A percentile compares a stretch with the other conserved stretches of the same genome.
These are phyloP conservation scores for Agrochola circellaris DNA, from an alignment of 2,888 invertebrate species.

Conservation along the genomic window DNA sequence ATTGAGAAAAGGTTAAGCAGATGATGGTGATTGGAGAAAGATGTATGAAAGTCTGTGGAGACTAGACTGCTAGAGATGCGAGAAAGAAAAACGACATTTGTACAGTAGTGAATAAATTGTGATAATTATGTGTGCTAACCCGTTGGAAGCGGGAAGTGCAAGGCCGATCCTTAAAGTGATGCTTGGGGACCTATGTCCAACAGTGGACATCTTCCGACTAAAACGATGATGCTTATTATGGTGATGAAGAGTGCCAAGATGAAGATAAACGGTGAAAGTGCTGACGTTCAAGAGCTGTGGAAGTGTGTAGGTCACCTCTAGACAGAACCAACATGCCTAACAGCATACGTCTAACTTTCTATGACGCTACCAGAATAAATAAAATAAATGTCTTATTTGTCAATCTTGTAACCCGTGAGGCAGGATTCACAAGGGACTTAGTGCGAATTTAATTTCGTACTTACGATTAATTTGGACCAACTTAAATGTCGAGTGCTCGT, in stretches of 20 bases:
- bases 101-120: background rate
- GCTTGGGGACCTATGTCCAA: no score
- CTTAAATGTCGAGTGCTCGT: constrained; percentile 57
- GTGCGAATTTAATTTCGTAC: constrained; percentile 60
- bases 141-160: background rate
- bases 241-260: background rate
- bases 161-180: background rate
- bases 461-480: constrained; percentile 61
- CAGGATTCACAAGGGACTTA: constrained; percentile 36
- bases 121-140: no score
- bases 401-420: constrained; percentile 20
- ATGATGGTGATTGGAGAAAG: background rate
- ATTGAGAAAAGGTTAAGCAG: no score
- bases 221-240: background rate
- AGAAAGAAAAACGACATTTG: background rate
- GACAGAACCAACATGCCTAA: background rate
- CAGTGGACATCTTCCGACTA: background rate
- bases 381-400: constrained; percentile 19
- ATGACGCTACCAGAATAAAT: constrained; percentile 7
- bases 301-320: background rate
- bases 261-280: background rate
- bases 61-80: background rate
- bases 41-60: no score
- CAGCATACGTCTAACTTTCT: background rate
- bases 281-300: background rate